Conservation (phyloP, 1,140 invertebrate genomes). For the Macrosteles quadrilineatus region DNA sequence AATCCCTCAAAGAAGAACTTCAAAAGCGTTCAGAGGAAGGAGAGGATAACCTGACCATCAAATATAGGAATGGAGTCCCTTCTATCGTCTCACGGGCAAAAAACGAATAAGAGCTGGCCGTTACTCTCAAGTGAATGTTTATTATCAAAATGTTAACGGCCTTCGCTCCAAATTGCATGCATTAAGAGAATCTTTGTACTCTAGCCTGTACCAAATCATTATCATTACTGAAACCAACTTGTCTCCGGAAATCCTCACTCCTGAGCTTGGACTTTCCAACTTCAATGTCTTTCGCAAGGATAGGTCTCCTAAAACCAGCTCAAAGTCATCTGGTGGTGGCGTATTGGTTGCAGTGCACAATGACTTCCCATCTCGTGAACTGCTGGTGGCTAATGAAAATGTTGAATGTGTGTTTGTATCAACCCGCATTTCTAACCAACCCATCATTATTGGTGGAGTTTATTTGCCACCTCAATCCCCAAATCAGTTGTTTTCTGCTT, state of each 20-base stretch:
- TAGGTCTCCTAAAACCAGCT: not conserved
- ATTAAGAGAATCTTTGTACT: not conserved
- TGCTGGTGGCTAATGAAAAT: not conserved
- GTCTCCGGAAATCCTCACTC: not conserved
- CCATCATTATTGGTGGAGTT: not conserved
- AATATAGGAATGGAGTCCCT: not conserved
- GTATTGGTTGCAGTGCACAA: not conserved
- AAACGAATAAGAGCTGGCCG: not conserved
- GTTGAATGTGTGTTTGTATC: not conserved
- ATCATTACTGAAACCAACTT: not conserved
- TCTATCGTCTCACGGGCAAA: not conserved
- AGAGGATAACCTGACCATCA: not conserved
- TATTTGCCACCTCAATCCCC: not conserved
- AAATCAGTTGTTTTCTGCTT: not conserved
- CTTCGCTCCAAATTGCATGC: not conserved
- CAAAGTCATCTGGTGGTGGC: not conserved
- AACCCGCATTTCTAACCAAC: not conserved
- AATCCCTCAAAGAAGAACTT: not conserved
- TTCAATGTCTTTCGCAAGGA: not conserved
- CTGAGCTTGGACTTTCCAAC: not conserved
- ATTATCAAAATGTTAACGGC: constrained; percentile 6
- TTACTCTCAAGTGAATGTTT: not conserved
- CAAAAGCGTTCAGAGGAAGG: not conserved
- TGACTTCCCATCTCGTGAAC: not conserved
- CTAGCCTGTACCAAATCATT: not conserved